phyloP scores from a whole-genome alignment of 2,888 invertebrate species.

The Saturnia japonica region DNA sequence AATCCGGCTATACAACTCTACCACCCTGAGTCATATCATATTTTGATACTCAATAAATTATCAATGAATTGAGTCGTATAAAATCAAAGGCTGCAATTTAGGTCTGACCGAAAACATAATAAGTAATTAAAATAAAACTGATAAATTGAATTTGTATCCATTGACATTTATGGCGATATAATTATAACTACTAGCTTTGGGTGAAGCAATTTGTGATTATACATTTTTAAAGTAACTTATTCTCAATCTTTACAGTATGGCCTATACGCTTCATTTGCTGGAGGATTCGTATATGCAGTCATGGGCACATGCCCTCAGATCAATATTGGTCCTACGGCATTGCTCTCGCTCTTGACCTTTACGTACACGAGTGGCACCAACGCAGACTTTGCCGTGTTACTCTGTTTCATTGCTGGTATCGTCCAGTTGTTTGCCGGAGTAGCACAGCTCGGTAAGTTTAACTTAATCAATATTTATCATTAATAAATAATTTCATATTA shows the following conservation, averaged over 20 bases:
- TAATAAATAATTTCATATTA: too few species aligned
- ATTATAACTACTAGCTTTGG: too few species aligned
- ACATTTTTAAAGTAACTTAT: too few species aligned
- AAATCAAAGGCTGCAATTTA: too few species aligned
- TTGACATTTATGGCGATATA: too few species aligned
- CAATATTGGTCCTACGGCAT: conserved; percentile 86
- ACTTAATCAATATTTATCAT: background rate
- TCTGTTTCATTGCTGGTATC: conserved; percentile 85
- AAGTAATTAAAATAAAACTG: too few species aligned
- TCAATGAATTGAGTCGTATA: too few species aligned
- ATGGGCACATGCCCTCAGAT: conserved; percentile 88
- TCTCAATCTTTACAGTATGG: conserved; percentile 84
- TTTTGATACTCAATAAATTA: too few species aligned
- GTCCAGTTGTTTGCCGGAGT: conserved; percentile 84
- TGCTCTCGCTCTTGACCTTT: conserved; percentile 88
- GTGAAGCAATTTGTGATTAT: background rate
- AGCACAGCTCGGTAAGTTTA: conserved; percentile 82
- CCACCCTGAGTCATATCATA: too few species aligned
- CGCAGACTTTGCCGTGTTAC: conserved; percentile 83
- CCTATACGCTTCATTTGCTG: conserved; percentile 90
- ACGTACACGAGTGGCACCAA: conserved; percentile 83
- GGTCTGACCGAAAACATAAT: too few species aligned
- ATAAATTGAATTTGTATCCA: too few species aligned
- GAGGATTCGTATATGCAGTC: conserved; percentile 89
- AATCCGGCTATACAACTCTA: too few species aligned